These are phyloP conservation scores for Lasius fuliginosus DNA, from an alignment of 2,888 invertebrate species.

Conservation along the genomic window DNA sequence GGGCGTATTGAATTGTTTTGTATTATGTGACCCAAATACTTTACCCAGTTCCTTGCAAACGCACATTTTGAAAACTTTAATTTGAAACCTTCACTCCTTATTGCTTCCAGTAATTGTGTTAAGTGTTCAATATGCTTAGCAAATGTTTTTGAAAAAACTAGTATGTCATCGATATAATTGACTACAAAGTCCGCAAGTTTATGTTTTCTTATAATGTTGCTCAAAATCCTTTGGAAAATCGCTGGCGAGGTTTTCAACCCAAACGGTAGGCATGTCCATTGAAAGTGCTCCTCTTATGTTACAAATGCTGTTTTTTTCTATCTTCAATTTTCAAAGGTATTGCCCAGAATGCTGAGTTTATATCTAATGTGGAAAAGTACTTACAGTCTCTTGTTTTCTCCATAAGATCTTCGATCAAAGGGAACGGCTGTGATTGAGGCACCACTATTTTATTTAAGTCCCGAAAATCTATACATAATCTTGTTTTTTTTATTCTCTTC, in stretches of 20 bases:
- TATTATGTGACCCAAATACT: too few species aligned
- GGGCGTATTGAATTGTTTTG: too few species aligned
- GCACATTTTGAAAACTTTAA: slow-evolving; percentile 53
- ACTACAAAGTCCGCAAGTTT: not conserved
- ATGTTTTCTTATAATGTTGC: slow-evolving; percentile 38
- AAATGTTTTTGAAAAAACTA: slow-evolving; percentile 28
- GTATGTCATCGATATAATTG: slow-evolving; percentile 6
- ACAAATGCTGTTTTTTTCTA: not conserved
- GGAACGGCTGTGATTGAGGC: too few species aligned
- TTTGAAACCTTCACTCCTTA: slow-evolving; percentile 36
- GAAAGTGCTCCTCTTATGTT: too few species aligned
- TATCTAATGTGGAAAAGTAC: not conserved
- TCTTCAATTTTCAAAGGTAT: not conserved
- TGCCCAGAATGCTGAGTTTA: slow-evolving; percentile 7
- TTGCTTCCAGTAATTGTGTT: slow-evolving; percentile 8
- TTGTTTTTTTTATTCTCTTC: slow-evolving; percentile 69
- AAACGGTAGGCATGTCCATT: too few species aligned
- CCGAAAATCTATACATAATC: slow-evolving; percentile 58
- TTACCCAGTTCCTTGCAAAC: not conserved
- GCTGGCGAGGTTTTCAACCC: slow-evolving; percentile 49
- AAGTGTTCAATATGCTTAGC: slow-evolving; percentile 13
- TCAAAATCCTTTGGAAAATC: slow-evolving; percentile 22
- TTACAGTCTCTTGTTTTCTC: slow-evolving; percentile 33
- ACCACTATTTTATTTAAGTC: slow-evolving; percentile 12
- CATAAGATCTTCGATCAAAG: slow-evolving; percentile 30